Percentiles rank a stretch among this genome's conserved stretches.
These are phyloP conservation scores for Kryptopterus vitreolus DNA, from an alignment of 2,797 vertebrate genomes.

Conservation along the genomic window DNA sequence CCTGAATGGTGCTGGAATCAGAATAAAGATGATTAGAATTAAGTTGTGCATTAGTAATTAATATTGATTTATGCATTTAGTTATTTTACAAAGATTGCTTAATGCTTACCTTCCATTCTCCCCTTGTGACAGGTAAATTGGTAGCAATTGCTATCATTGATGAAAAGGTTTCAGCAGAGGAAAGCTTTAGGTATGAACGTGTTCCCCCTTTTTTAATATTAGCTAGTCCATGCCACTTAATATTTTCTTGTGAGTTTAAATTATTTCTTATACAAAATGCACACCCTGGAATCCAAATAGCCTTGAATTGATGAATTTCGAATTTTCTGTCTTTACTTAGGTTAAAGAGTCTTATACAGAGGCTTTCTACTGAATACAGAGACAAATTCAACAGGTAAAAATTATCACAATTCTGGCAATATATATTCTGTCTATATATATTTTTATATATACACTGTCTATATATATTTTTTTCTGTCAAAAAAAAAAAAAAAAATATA, in stretches of 20 bases:
- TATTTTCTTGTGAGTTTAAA: background rate
- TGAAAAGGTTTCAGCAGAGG: slow-evolving; percentile 87
- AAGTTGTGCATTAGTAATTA: background rate
- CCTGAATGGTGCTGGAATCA: background rate
- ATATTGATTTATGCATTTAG: no score
- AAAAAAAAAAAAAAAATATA: no score
- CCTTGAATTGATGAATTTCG: no score
- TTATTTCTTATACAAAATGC: slow-evolving; percentile 23
- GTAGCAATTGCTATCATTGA: slow-evolving; percentile 92
- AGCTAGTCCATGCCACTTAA: background rate
- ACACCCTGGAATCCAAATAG: slow-evolving; percentile 25
- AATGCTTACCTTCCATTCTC: slow-evolving; percentile 24
- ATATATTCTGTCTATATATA: no score
- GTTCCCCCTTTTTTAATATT: background rate
- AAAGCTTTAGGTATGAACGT: slow-evolving; percentile 86
- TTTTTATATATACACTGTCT: no score
- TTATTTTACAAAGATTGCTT: background rate
- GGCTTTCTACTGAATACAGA: slow-evolving; percentile 87
- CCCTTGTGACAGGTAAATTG: slow-evolving; percentile 84
- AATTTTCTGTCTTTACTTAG: slow-evolving; percentile 64
- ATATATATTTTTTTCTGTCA: no score
- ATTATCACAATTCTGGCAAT: no score
- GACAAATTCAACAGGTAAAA: slow-evolving; percentile 89
- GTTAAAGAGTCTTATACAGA: slow-evolving; percentile 89
- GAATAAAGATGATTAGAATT: background rate